A percentile compares a stretch with the other conserved stretches of the same genome.
Conservation (phyloP, 1,140 invertebrate species). For the Drosophila elegans region DNA sequence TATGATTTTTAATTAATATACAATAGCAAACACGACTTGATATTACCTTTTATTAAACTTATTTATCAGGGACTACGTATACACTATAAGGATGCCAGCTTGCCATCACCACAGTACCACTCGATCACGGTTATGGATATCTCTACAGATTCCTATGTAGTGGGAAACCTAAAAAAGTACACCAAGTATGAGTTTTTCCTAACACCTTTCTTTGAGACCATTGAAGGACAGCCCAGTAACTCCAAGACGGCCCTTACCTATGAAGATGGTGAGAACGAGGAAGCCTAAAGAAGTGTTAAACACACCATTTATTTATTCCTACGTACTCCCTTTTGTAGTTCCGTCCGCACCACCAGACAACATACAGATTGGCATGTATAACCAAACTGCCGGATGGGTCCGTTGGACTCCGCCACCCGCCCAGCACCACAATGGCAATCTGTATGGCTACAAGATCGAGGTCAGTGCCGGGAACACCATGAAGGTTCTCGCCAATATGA, state of each 20-base stretch:
- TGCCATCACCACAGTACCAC: conserved; percentile 88
- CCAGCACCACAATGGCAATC: conserved; percentile 92
- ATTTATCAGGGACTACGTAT: conserved; percentile 93
- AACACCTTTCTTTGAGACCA: conserved; percentile 93
- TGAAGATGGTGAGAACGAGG: conserved; percentile 87
- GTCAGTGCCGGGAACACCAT: conserved; percentile 82
- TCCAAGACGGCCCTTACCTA: conserved; percentile 89
- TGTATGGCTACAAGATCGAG: conserved; percentile 92
- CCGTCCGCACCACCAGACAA: conserved; percentile 93
- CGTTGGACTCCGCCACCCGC: conserved; percentile 92
- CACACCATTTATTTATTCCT: background rate
- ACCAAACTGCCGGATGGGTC: conserved; percentile 90
- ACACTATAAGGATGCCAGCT: conserved; percentile 93
- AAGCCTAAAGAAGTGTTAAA: background rate
- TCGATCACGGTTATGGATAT: conserved; percentile 90
- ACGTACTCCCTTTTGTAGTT: conserved; percentile 84
- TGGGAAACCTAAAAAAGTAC: conserved; percentile 91
- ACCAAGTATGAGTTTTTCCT: conserved; percentile 95
- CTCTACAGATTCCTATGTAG: conserved; percentile 88
- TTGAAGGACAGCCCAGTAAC: conserved; percentile 93
- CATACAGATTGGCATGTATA: conserved; percentile 93
- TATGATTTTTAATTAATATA: background rate
- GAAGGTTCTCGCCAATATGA: conserved; percentile 89
- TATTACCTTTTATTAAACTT: background rate
- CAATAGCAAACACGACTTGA: background rate